phyloP scores from a whole-genome alignment of 2,797 vertebrate species.

The Tragopan temminckii region DNA sequence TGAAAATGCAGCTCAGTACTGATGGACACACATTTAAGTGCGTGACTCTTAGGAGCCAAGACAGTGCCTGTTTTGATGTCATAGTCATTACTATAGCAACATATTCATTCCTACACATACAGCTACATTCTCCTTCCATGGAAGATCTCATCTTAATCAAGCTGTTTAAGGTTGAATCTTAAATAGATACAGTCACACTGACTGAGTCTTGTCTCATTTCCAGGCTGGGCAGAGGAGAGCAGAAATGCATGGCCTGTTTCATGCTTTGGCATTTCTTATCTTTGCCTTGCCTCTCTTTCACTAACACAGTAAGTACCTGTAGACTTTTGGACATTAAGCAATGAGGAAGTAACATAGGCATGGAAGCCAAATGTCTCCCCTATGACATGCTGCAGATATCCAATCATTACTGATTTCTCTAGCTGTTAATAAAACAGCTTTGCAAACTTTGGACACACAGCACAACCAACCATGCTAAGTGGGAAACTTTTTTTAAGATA shows the following conservation, averaged over 20 bases:
- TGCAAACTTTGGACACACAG: accelerated
- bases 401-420: accelerated
- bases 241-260: accelerated
- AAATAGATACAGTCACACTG: too few relatives aligned
- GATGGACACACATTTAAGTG: accelerated
- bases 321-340: accelerated
- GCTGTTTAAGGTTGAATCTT: accelerated
- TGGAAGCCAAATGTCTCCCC: accelerated
- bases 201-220: accelerated
- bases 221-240: accelerated
- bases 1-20: background rate
- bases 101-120: background rate
- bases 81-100: background rate
- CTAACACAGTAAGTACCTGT: accelerated
- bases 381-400: accelerated
- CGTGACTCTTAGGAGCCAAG: too few relatives aligned
- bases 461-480: accelerated
- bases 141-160: accelerated
- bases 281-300: background rate
- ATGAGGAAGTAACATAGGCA: accelerated
- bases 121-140: too few relatives aligned
- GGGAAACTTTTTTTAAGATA: too few relatives aligned
- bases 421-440: background rate
- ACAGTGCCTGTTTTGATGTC: background rate
- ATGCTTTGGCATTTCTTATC: background rate